A percentile compares a stretch with the other conserved stretches of the same genome.
Conservation (phyloP, 2,797 vertebrate genomes). For the Lemur catta region DNA sequence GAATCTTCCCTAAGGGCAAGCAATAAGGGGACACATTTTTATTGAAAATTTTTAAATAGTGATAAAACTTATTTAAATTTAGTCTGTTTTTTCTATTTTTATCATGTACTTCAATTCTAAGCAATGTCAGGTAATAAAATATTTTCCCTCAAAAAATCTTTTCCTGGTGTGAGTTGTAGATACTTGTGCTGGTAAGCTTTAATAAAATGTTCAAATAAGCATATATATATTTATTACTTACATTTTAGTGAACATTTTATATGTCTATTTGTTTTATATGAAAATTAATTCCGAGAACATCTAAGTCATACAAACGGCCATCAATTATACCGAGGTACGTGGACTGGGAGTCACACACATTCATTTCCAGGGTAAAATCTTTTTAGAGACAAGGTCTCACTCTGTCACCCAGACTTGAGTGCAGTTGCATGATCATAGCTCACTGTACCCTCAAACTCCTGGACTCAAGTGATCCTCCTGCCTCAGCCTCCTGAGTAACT, state of each 20-base stretch:
- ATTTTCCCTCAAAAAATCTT: background rate
- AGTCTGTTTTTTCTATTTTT: background rate
- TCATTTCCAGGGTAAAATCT: background rate
- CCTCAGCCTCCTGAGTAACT: too few relatives aligned
- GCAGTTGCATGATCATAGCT: too few relatives aligned
- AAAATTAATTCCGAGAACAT: background rate
- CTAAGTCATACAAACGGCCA: background rate
- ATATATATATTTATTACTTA: background rate
- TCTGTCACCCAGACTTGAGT: too few relatives aligned
- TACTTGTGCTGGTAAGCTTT: background rate
- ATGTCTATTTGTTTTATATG: background rate
- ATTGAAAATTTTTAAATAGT: background rate
- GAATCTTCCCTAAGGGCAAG: background rate
- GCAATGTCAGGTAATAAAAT: background rate
- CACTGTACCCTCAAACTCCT: too few relatives aligned
- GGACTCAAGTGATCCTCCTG: too few relatives aligned
- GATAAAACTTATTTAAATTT: background rate
- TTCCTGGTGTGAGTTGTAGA: background rate
- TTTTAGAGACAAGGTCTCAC: background rate
- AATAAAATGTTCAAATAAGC: background rate
- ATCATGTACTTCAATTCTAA: background rate
- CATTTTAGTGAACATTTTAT: background rate
- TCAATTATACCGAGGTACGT: background rate
- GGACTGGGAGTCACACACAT: background rate
- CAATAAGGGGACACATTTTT: background rate